These are phyloP conservation scores for Sylvietta virens DNA, from an alignment of 2,113 vertebrate genomes.

Conservation along the genomic window DNA sequence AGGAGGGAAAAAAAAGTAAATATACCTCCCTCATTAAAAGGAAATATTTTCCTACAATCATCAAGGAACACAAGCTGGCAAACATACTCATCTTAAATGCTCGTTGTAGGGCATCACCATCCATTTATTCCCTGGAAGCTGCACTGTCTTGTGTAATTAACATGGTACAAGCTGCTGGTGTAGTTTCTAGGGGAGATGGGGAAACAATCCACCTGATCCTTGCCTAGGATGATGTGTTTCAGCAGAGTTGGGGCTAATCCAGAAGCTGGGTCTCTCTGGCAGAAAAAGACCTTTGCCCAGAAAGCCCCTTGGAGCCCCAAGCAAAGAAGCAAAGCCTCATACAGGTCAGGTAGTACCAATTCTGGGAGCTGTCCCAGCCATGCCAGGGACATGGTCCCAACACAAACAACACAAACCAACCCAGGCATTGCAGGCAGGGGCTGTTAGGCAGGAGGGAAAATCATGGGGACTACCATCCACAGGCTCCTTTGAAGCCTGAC, in stretches of 20 bases:
- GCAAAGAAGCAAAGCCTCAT: not conserved
- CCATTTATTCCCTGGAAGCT: not conserved
- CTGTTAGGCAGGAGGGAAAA: not conserved
- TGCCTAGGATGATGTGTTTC: not conserved
- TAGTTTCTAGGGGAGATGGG: not conserved
- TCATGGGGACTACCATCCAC: not conserved
- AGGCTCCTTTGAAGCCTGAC: not conserved
- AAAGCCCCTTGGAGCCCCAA: not conserved
- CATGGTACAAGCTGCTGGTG: not conserved
- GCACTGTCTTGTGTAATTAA: not conserved
- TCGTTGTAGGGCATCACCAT: not conserved
- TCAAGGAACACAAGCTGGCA: not conserved
- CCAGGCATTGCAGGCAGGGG: fast-evolving
- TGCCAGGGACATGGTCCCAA: not conserved
- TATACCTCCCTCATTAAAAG: not conserved
- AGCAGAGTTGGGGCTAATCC: not conserved
- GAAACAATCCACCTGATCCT: not conserved
- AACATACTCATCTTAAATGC: not conserved
- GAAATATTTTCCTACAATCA: not conserved
- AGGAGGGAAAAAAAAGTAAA: not conserved
- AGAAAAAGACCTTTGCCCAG: not conserved
- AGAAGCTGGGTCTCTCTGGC: not conserved
- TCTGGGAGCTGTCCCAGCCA: not conserved
- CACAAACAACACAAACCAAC: not conserved
- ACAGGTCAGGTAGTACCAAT: not conserved